A percentile compares a stretch with the other conserved stretches of the same genome.
phyloP scores from a whole-genome alignment of 2,797 vertebrate species.

The Neopelma chrysocephalum region DNA sequence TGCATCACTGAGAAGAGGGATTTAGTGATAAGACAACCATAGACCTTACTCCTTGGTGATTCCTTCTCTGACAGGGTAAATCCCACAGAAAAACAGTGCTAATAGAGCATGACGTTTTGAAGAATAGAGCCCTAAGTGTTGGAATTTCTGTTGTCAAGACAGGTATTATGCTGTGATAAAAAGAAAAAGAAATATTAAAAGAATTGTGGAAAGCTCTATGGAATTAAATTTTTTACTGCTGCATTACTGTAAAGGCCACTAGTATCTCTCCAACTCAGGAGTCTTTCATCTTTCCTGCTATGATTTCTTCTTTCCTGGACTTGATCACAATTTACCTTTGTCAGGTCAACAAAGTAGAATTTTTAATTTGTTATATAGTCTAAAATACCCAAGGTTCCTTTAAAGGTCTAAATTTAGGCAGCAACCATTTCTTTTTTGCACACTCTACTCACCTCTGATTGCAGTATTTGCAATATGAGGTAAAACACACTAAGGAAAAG shows the following conservation, averaged over 20 bases:
- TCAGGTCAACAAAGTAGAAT: conserved; percentile 60
- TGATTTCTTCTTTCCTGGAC: conserved; percentile 60
- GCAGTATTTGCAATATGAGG: background rate
- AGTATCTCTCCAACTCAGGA: conserved; percentile 49
- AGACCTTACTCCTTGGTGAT: conserved; percentile 72
- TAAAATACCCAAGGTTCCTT: background rate
- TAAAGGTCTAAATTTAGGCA: background rate
- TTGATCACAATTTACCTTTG: conserved; percentile 62
- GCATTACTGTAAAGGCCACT: conserved; percentile 60
- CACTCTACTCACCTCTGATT: background rate
- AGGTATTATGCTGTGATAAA: conserved; percentile 64
- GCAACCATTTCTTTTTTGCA: background rate
- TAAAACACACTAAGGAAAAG: background rate
- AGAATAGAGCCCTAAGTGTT: conserved; percentile 73
- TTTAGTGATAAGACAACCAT: conserved; percentile 72
- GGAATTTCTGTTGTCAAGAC: conserved; percentile 75
- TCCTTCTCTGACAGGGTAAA: conserved; percentile 74
- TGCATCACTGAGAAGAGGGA: conserved; percentile 70
- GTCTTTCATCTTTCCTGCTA: conserved; percentile 64
- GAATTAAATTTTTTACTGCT: conserved; percentile 69
- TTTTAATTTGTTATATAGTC: conserved; percentile 15
- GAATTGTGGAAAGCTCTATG: conserved; percentile 54
- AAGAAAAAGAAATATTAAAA: conserved; percentile 68
- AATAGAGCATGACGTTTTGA: conserved; percentile 75
- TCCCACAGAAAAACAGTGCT: conserved; percentile 72